Percentiles rank a stretch among this genome's conserved stretches.
Evolutionary conservation across 2,113 vertebrate genomes (phyloP).

Genomic region (Pimephales promelas): DNA sequence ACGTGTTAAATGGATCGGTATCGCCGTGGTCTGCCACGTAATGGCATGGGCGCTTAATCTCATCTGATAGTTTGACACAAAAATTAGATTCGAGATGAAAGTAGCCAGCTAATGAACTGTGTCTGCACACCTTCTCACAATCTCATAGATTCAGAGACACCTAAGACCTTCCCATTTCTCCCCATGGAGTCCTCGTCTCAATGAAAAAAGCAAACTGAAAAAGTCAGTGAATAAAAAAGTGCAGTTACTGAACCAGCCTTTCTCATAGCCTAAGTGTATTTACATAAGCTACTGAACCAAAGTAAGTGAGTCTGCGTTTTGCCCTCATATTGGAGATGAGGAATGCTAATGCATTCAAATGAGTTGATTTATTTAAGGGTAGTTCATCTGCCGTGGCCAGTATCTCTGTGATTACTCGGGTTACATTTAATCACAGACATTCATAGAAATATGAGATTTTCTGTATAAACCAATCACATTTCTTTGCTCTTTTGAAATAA

Average conservation of each 20-base stretch:
- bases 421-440: conserved; percentile 26
- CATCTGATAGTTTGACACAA: conserved; percentile 52
- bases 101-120: conserved; percentile 50
- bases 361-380: conserved; percentile 18
- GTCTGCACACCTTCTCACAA: conserved; percentile 35
- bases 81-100: conserved; percentile 41
- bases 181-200: not conserved
- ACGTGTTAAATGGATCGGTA: conserved; percentile 59
- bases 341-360: conserved; percentile 25
- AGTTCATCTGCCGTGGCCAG: conserved; percentile 26
- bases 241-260: conserved; percentile 11
- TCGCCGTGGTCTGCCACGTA: conserved; percentile 44
- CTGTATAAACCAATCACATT: not conserved
- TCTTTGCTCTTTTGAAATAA: not conserved
- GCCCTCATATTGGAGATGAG: not conserved
- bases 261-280: conserved; percentile 28
- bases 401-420: conserved; percentile 2
- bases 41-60: conserved; percentile 51
- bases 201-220: conserved; percentile 12
- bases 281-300: conserved; percentile 22
- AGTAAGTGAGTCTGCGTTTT: not conserved
- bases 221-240: conserved; percentile 24
- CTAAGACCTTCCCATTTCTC: not conserved
- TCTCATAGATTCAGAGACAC: conserved; percentile 26
- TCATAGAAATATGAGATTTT: not conserved